A percentile compares a stretch with the other conserved stretches of the same genome.
phyloP scores from a whole-genome alignment of 2,113 vertebrate genomes.

The Phylloscopus trochiloides region DNA sequence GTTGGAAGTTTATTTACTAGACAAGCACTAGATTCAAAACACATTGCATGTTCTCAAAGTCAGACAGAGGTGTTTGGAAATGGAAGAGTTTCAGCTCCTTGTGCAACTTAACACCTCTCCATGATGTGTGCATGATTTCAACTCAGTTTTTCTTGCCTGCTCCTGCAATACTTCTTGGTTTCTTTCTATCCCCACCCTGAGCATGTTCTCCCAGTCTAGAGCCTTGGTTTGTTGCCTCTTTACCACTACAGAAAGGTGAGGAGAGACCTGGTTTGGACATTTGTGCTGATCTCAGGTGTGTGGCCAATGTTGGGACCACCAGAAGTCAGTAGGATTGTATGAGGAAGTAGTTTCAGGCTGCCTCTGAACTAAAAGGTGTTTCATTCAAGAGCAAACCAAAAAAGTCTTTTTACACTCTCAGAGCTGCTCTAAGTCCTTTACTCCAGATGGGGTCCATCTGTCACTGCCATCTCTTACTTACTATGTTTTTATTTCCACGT shows the following conservation, averaged over 20 bases:
- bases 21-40: background rate
- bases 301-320: background rate
- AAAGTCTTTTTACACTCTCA: background rate
- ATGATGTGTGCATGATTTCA: fast-evolving
- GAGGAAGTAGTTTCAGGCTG: background rate
- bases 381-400: background rate
- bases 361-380: background rate
- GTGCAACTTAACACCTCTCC: background rate
- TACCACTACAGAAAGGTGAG: background rate
- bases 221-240: background rate
- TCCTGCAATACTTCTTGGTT: background rate
- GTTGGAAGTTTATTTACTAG: background rate
- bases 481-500: background rate
- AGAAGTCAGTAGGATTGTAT: background rate
- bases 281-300: background rate
- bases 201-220: background rate
- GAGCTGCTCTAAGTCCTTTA: background rate
- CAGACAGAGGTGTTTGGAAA: background rate
- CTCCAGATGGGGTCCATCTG: background rate
- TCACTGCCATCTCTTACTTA: background rate
- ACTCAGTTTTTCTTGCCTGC: background rate
- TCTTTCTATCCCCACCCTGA: fast-evolving
- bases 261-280: background rate
- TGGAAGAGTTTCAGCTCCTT: background rate
- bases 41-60: fast-evolving